A percentile compares a stretch with the other conserved stretches of the same genome.
These are phyloP conservation scores for Channa striata DNA, from an alignment of 2,797 vertebrate genomes.

Conservation along the genomic window DNA sequence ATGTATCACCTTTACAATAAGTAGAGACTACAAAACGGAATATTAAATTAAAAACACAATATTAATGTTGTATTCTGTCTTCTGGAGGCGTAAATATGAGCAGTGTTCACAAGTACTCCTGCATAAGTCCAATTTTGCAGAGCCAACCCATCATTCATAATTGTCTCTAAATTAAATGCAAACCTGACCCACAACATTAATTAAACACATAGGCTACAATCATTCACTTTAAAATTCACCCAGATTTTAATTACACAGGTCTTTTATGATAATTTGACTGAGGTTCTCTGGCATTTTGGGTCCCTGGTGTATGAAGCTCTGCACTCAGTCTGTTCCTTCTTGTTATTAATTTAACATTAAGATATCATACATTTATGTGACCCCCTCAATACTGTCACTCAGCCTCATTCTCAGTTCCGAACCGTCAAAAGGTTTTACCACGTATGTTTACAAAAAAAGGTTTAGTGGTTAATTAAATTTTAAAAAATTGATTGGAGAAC, in stretches of 20 bases:
- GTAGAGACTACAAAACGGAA: not conserved
- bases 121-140: not conserved
- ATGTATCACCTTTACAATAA: not conserved
- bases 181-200: not conserved
- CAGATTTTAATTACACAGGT: not conserved
- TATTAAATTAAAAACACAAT: not conserved
- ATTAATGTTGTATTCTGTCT: not conserved
- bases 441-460: no score
- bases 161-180: not conserved
- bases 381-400: no score
- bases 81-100: not conserved
- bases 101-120: not conserved
- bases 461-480: not conserved
- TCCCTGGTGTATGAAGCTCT: not conserved
- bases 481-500: no score
- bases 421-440: no score
- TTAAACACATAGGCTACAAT: not conserved
- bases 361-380: not conserved
- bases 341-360: not conserved
- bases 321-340: not conserved
- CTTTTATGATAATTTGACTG: not conserved
- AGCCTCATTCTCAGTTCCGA: no score
- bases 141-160: not conserved
- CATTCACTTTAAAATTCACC: not conserved
- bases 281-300: not conserved